Evolutionary conservation across 2,888 invertebrate species (phyloP), one percentile per base, ranked within the genome.

Genomic region (Plagodis dolabraria): DNA sequence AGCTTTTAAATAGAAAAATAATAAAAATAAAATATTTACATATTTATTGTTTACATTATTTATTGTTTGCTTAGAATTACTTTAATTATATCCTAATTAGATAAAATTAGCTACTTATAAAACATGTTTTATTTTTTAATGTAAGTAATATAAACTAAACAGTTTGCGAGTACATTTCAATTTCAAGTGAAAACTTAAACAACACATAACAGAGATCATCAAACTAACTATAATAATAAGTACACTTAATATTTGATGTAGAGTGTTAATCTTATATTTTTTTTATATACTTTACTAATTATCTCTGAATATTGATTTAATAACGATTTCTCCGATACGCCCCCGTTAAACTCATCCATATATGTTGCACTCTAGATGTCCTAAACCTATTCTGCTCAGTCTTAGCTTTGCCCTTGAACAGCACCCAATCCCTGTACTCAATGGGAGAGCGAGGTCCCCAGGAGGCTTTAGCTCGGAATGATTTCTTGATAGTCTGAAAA

Each of bases 381-480:
- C 40, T 5, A 8, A 84, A 69, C 34, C 74, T 76, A 11, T 82
- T 75, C 35, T 91, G 83, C 8, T 40, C 40, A 47, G 93, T 82
- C 5, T 75, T 40, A 10, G 40, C 40, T 40, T 40, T 5, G 10
- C 40, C 79, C 70, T 93, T 95, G 73, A 93, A 58, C 0, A 33
- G 11, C 0, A n/a, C 4, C 96, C 96, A 96, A 61, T 93, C 90
- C 5, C 89, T 87, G 54, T 85, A 89, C 0, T 82, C 86, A 10
- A 79, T 78, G 0, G 86, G 76, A 62, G 93, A 87, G 2, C 93
- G 87, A 0, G 96, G 96, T 0, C 96, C 95, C 96, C 96, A 96
- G 7, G 93, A 83, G 11, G 82, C 61, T 48, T 92, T 90, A 0
- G 93, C 75, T 10, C 76, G 70, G 74, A 94, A 89, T 0, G 93